Conservation (phyloP, 2,888 invertebrate genomes). For the Malacosoma neustria region DNA sequence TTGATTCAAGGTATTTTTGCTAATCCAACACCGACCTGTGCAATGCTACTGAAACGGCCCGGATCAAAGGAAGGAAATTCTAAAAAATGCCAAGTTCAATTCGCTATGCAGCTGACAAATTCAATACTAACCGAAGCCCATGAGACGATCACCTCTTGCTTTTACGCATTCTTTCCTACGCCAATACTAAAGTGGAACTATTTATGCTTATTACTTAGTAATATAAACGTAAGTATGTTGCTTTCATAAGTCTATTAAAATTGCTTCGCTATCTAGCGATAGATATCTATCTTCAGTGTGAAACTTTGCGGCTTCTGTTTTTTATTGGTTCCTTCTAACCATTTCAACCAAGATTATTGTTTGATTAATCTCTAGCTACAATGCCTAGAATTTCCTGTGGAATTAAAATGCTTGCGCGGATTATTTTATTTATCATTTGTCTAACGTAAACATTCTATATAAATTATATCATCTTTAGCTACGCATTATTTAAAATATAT, state of each 20-base stretch:
- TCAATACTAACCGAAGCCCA: conserved; percentile 93
- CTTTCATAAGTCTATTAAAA: too few relatives aligned
- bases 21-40: conserved; percentile 71
- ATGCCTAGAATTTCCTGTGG: too few relatives aligned
- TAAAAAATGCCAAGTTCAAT: conserved; percentile 54
- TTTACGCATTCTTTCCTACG: conserved; percentile 97
- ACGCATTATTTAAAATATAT: conserved; percentile 1
- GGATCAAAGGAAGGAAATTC: conserved; percentile 57
- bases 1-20: conserved; percentile 88
- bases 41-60: conserved; percentile 41
- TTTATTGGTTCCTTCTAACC: too few relatives aligned
- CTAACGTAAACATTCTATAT: too few relatives aligned
- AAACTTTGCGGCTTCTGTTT: too few relatives aligned
- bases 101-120: conserved; percentile 77
- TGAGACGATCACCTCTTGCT: conserved; percentile 91
- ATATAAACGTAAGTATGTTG: conserved; percentile 78
- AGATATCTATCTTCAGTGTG: too few relatives aligned
- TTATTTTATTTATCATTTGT: too few relatives aligned
- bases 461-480: conserved; percentile 1
- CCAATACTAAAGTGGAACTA: conserved; percentile 94
- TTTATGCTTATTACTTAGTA: conserved; percentile 86
- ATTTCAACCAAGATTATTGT: too few relatives aligned
- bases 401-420: too few relatives aligned
- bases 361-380: too few relatives aligned
- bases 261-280: too few relatives aligned